phyloP scores from a whole-genome alignment of 2,888 invertebrate genomes.

The Drosophila tanythrix region DNA sequence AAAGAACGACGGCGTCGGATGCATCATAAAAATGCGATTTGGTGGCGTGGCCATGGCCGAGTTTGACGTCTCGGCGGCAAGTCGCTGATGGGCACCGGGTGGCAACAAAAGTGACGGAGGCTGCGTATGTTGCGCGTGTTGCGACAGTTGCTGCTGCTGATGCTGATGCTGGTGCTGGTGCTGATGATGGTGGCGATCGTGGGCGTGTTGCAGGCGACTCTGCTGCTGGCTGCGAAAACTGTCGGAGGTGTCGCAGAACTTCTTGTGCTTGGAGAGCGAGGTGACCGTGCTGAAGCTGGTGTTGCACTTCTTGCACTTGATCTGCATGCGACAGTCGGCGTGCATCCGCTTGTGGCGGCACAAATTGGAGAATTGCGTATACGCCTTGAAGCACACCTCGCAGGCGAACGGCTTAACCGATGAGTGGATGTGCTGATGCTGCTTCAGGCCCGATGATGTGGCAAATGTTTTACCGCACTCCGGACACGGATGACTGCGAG shows the following conservation, averaged over 20 bases:
- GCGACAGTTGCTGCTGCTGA: slow-evolving; percentile 80
- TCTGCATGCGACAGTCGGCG: slow-evolving; percentile 96
- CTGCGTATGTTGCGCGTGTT: slow-evolving; percentile 82
- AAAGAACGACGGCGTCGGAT: slow-evolving; percentile 89
- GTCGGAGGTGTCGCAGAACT: slow-evolving; percentile 95
- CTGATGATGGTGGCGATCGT: slow-evolving; percentile 38
- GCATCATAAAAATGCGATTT: slow-evolving; percentile 90
- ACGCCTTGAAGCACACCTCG: slow-evolving; percentile 98
- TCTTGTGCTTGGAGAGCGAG: slow-evolving; percentile 96
- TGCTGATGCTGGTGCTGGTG: slow-evolving; percentile 25
- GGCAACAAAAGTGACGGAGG: slow-evolving; percentile 70
- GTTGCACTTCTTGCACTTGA: slow-evolving; percentile 97
- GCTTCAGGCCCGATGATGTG: slow-evolving; percentile 98
- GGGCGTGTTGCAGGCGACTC: slow-evolving; percentile 36
- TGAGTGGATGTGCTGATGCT: slow-evolving; percentile 99
- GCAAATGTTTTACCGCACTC: slow-evolving; percentile 99
- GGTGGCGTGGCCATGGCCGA: slow-evolving; percentile 85
- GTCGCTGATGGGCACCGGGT: slow-evolving; percentile 45
- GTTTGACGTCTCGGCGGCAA: slow-evolving; percentile 27
- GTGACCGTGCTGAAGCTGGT: slow-evolving; percentile 96
- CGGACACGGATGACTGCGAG: slow-evolving; percentile 97
- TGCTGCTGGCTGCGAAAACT: slow-evolving; percentile 47
- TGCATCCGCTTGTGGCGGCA: slow-evolving; percentile 99
- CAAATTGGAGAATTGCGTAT: slow-evolving; percentile 99
- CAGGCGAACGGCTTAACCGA: slow-evolving; percentile 99